Percentiles rank a stretch among this genome's conserved stretches.
Evolutionary conservation across 1,140 invertebrate genomes (phyloP).

Genomic region (Araneus ventricosus): DNA sequence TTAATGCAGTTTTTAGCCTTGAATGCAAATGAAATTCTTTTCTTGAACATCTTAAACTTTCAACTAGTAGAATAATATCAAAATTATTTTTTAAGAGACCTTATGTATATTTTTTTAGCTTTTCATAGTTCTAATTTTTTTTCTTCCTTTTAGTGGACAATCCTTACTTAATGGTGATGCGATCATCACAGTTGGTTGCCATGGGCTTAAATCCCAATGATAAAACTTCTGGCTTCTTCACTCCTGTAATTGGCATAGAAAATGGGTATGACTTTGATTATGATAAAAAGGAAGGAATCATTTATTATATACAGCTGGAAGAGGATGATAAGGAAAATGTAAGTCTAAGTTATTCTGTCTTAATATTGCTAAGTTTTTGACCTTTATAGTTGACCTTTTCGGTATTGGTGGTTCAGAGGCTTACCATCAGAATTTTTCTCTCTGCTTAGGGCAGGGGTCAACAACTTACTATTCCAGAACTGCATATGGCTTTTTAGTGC

Average conservation of each 20-base stretch:
- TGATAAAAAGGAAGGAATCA: slow-evolving; percentile 89
- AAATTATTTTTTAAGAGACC: too few species aligned
- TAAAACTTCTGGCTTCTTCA: slow-evolving; percentile 87
- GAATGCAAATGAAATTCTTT: too few species aligned
- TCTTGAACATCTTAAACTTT: too few species aligned
- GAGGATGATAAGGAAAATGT: slow-evolving; percentile 82
- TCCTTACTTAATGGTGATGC: slow-evolving; percentile 94
- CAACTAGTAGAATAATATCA: too few species aligned
- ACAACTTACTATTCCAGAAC: too few species aligned
- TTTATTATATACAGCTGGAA: slow-evolving; percentile 91
- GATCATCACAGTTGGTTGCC: slow-evolving; percentile 93
- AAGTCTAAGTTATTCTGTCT: slow-evolving; percentile 65
- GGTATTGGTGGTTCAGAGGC: too few species aligned
- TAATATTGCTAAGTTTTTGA: neutral
- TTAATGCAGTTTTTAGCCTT: too few species aligned
- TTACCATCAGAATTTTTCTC: too few species aligned
- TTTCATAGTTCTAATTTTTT: neutral
- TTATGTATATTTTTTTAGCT: neutral
- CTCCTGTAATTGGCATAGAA: slow-evolving; percentile 94
- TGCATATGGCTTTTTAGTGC: too few species aligned
- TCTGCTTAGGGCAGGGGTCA: too few species aligned
- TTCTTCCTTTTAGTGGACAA: slow-evolving; percentile 85
- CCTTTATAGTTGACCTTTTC: too few species aligned
- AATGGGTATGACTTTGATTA: slow-evolving; percentile 94
- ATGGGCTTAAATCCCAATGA: slow-evolving; percentile 85